Conservation (phyloP, 2,888 invertebrate species). For the Hartigia nigra region DNA sequence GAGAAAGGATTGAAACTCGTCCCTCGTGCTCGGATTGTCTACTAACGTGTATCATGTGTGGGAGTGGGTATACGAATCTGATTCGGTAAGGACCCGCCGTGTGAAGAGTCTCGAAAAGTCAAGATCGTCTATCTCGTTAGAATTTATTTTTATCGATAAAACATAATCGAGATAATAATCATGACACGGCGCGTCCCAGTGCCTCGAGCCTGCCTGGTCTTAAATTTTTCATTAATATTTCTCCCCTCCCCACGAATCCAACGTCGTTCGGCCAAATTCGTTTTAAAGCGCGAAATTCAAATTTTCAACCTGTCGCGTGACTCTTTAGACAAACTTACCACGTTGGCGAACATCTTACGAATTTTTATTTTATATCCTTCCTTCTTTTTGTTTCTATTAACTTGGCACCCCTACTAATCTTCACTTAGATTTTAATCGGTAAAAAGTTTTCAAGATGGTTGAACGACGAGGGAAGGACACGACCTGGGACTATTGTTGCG, state of each 20-base stretch:
- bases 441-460: background rate
- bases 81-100: slow-evolving; percentile 27
- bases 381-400: slow-evolving; percentile 16
- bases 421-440: background rate
- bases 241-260: background rate
- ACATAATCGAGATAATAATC: background rate
- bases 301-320: slow-evolving; percentile 3
- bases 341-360: too few relatives aligned
- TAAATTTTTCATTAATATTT: background rate
- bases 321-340: too few relatives aligned
- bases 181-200: slow-evolving; percentile 18
- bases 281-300: background rate
- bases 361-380: slow-evolving; percentile 12
- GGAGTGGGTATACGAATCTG: slow-evolving; percentile 28
- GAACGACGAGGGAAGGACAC: background rate
- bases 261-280: background rate
- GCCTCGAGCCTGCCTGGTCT: slow-evolving; percentile 22
- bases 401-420: slow-evolving; percentile 26
- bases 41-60: slow-evolving; percentile 13
- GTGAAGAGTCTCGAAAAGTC: slow-evolving; percentile 13
- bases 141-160: background rate
- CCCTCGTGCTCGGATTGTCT: background rate
- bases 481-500: background rate
- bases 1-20: background rate
- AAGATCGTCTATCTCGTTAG: background rate